phyloP scores from a whole-genome alignment of 2,113 vertebrate species.

The Rhegmatorhina hoffmannsi region DNA sequence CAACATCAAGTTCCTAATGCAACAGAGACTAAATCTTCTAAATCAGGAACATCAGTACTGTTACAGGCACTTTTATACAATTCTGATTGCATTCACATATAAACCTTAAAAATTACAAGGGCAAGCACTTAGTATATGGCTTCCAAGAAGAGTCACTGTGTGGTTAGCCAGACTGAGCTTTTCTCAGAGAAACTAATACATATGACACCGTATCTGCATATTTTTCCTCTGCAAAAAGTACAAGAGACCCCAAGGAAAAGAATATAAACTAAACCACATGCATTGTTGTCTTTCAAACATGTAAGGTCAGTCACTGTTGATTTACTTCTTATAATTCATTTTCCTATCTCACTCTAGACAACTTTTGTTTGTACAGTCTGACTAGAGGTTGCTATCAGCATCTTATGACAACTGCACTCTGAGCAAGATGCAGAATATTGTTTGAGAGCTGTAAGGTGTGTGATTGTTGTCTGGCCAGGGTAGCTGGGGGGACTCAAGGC shows the following conservation, averaged over 20 bases:
- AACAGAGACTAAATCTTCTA: not conserved
- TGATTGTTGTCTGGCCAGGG: not conserved
- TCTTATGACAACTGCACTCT: not conserved
- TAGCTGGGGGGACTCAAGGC: not conserved
- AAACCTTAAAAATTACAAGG: not conserved
- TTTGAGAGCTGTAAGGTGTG: not conserved
- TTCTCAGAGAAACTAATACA: not conserved
- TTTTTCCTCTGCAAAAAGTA: not conserved
- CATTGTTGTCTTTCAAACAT: not conserved
- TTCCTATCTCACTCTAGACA: not conserved
- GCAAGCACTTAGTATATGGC: not conserved
- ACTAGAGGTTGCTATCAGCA: not conserved
- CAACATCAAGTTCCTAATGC: fast-evolving
- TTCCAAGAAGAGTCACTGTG: not conserved
- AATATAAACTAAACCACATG: not conserved
- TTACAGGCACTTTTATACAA: not conserved
- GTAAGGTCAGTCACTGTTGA: not conserved
- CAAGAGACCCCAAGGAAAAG: not conserved
- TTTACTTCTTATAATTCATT: not conserved
- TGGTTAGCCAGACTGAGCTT: not conserved
- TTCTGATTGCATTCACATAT: not conserved
- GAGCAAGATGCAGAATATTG: not conserved
- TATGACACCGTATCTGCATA: not conserved
- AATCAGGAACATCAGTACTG: not conserved
- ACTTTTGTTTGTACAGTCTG: not conserved